Conservation (phyloP, 2,888 invertebrate species). For the Endomychus coccineus region DNA sequence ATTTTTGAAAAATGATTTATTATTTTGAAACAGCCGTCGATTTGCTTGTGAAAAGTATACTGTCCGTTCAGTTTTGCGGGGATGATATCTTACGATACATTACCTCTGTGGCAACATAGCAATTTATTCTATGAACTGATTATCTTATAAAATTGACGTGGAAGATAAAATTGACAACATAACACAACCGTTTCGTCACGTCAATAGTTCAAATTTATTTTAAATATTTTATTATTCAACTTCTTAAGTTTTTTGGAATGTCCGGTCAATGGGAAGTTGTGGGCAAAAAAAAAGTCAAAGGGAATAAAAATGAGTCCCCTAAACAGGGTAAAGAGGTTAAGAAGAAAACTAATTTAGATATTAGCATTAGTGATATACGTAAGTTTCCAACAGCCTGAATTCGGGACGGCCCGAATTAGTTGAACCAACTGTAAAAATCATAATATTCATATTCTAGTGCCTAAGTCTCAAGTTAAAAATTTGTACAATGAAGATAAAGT, state of each 20-base stretch:
- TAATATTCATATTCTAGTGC: conserved; percentile 58
- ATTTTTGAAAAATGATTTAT: too few species aligned
- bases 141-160: too few species aligned
- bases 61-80: too few species aligned
- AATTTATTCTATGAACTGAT: too few species aligned
- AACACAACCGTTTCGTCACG: neutral
- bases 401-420: too few species aligned
- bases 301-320: conserved; percentile 46
- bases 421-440: too few species aligned
- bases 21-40: too few species aligned
- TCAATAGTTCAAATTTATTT: neutral
- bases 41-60: too few species aligned
- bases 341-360: conserved; percentile 44
- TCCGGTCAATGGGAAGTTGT: conserved; percentile 66
- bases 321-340: conserved; percentile 41
- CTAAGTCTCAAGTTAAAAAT: conserved; percentile 60
- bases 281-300: conserved; percentile 56
- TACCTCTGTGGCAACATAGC: too few species aligned
- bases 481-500: conserved; percentile 57
- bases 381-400: too few species aligned
- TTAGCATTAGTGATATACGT: conserved; percentile 72
- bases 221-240: neutral
- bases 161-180: too few species aligned
- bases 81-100: too few species aligned
- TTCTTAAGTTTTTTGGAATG: conserved; percentile 32